Base-by-base conservation (phyloP, 2,797 vertebrate species). In the Enteromius viviparus region DNA sequence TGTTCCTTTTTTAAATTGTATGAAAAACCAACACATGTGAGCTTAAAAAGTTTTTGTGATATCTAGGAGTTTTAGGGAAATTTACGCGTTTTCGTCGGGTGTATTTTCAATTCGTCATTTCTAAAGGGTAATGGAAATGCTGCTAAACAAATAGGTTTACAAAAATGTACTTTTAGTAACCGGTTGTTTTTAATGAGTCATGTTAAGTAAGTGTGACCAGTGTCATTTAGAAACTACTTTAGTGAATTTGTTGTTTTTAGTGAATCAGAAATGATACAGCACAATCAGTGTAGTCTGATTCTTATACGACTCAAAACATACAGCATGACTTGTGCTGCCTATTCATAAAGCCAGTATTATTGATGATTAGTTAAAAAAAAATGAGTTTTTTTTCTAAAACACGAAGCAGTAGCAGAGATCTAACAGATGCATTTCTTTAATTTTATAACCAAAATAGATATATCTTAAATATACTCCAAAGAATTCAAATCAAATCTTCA, bases 291-390 rank as follows among this genome's bases (percentile, higher is more conserved):
- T 32, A 64, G 29, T 64, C 26, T 64, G 60, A 64, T 17, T 64
- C 21, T 23, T 69, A 42, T 23, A n/a, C 34, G 26, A 51, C 11
- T 74, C 10, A 74, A 74, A 74, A 53, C 6, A 74, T 74, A 74
- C 26, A 7, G 47, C 6, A 4, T 1, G 4, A 3, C 9, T 47
- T 32, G 26, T 21, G 17, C 29, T 19, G 45, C 49, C 23, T 19
- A 9, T 32, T 72, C 17, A 3, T 51, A 32, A 72, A 51, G 26
- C 26, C 17, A 19, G 9, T 70, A 12, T 23, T 74, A 53, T n/a
- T 74, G 4, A 74, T 53, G 29, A 21, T 6, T 74, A 8, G 17
- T 74, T 49, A 3, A 5, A 26, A 72, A 40, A 64, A 53, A 3
- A n/a, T 10, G 0, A 32, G 23, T 32, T n/a, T n/a, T n/a, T n/a